Evolutionary conservation across 2,888 invertebrate species (phyloP).

Genomic region (Notodonta ziczac): DNA sequence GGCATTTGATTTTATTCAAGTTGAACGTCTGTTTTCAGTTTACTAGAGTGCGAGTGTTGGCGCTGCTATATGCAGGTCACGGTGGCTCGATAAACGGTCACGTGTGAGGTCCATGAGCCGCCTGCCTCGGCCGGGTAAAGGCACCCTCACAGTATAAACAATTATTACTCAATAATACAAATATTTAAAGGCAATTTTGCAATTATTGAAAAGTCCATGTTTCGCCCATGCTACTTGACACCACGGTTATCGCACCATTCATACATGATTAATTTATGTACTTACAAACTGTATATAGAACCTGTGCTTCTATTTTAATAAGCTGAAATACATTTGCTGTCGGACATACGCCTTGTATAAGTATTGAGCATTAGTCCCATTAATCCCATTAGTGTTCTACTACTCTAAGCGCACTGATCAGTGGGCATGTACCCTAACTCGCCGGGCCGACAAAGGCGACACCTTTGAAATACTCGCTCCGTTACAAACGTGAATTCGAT

Average conservation of each 20-base stretch:
- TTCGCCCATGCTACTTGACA: too few relatives aligned
- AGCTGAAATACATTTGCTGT: too few relatives aligned
- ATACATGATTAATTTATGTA: too few relatives aligned
- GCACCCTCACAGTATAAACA: background rate
- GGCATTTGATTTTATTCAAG: background rate
- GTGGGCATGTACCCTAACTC: background rate
- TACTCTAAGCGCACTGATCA: background rate
- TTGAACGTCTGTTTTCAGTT: background rate
- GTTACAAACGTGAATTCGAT: conserved; percentile 24
- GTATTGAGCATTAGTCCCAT: background rate
- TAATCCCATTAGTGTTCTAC: too few relatives aligned
- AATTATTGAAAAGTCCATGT: too few relatives aligned
- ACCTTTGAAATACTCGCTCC: conserved; percentile 24
- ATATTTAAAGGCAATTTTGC: too few relatives aligned
- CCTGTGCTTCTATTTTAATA: too few relatives aligned
- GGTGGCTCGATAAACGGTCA: conserved; percentile 46
- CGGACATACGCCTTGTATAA: too few relatives aligned
- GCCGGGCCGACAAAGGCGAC: conserved; percentile 22
- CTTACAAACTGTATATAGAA: too few relatives aligned
- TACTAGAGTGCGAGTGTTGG: background rate
- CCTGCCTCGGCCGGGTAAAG: conserved; percentile 17
- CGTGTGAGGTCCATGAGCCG: conserved; percentile 36
- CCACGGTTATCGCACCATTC: too few relatives aligned
- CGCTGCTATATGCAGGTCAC: conserved; percentile 27
- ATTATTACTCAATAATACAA: background rate